These are phyloP conservation scores for Trichopria drosophilae DNA, from an alignment of 2,888 invertebrate genomes.

Conservation along the genomic window DNA sequence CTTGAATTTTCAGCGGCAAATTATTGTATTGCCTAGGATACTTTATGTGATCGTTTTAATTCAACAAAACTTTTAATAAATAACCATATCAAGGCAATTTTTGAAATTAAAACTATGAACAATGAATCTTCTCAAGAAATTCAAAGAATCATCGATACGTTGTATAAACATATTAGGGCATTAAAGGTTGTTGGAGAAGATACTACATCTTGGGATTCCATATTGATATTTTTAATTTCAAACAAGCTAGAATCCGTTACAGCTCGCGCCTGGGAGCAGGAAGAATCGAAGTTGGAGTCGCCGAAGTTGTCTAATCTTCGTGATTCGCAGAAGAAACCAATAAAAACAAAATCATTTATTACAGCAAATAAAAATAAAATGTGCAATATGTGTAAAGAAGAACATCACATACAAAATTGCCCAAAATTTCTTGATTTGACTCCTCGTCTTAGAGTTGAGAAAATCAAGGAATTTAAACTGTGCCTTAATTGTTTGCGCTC, in stretches of 20 bases:
- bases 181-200: no score
- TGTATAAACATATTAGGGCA: no score
- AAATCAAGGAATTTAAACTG: slow-evolving; percentile 1
- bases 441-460: slow-evolving; percentile 1
- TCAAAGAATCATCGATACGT: no score
- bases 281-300: no score
- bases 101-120: no score
- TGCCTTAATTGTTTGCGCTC: background rate
- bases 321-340: no score
- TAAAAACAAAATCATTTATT: no score
- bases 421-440: slow-evolving; percentile 2
- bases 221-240: no score
- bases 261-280: no score
- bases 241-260: no score
- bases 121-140: slow-evolving; percentile 10
- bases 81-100: slow-evolving; percentile 28
- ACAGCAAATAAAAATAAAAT: no score
- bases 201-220: slow-evolving; percentile 24
- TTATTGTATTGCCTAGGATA: background rate
- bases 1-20: background rate
- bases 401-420: slow-evolving; percentile 18
- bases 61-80: slow-evolving; percentile 31
- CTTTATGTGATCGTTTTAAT: slow-evolving; percentile 29
- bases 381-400: slow-evolving; percentile 11
- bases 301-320: no score